Base-by-base conservation (phyloP, 2,113 vertebrate genomes). In the Polypterus bichir region DNA sequence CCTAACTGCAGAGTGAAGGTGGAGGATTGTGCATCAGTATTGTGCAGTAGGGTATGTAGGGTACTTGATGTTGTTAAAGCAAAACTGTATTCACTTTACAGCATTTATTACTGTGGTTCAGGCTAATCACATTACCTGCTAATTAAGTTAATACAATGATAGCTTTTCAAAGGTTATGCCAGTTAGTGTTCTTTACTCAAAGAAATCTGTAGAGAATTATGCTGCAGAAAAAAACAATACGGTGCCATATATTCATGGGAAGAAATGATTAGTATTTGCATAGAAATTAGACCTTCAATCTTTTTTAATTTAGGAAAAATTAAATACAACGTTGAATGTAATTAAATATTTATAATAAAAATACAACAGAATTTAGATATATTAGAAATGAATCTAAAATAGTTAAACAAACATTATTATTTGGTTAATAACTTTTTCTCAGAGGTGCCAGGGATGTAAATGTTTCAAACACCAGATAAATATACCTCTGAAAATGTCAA, bases 241-340 rank as follows among this genome's bases (percentile, higher is more conserved):
- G 3, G 5, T 44, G 6, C 4, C 5, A 44, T 11, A 58, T 58
- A 58, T 58, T 71, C 76, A 80, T 76, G 78, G 78, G 76, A 73
- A 80, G 66, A 73, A 76, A 75, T 85, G 82, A 86, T 83, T 81
- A 75, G 80, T 85, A 82, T 87, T 87, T 85, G 80, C 83, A 76
- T 80, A 80, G 75, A 79, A 70, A 80, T 84, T 83, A 84, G 75
- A 76, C 74, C 64, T 80, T 79, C 64, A 63, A 46, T 72, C 62
- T 66, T 66, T 66, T 61, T 60, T 66, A 54, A 73, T 78, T 64
- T 48, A 67, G 62, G 68, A 67, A 59, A 72, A 76, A 81, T 79
- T 69, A 77, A 77, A 80, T 70, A 68, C 65, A 71, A 73, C 79
- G 71, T 74, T 68, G 66, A 65, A 65, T 77, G 70, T 74, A 77